Evolutionary conservation across 2,797 vertebrate species (phyloP).

Genomic region (Rousettus madagascariensis): DNA sequence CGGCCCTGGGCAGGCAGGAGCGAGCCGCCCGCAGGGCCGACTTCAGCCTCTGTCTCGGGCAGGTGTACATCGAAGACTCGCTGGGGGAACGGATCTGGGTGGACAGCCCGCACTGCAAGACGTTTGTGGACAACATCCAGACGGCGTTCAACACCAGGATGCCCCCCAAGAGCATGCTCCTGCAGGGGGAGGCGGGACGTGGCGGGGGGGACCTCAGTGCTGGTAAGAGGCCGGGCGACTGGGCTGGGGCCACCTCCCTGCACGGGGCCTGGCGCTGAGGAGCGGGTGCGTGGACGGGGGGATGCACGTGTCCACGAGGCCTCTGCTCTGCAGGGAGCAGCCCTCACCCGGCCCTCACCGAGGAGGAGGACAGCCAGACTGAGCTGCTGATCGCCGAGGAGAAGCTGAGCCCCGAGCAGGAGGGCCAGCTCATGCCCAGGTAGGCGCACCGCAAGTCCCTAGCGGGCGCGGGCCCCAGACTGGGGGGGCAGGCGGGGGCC

Average conservation of each 20-base stretch:
- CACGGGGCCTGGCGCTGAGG: not conserved
- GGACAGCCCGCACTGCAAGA: constrained; percentile 97
- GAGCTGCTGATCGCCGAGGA: constrained; percentile 98
- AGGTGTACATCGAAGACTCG: constrained; percentile 99
- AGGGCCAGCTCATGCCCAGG: constrained; percentile 97
- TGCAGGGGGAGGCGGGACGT: constrained; percentile 92
- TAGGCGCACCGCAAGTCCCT: constrained; percentile 64
- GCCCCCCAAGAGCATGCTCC: constrained; percentile 96
- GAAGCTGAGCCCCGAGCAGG: constrained; percentile 97
- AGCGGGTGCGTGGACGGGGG: not conserved
- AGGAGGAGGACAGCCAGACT: constrained; percentile 97
- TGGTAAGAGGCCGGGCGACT: constrained; percentile 81
- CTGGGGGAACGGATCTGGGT: constrained; percentile 98
- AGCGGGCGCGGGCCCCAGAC: accelerated
- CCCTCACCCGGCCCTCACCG: constrained; percentile 95
- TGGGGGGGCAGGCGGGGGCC: not conserved
- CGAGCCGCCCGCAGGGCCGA: not conserved
- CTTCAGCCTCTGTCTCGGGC: accelerated
- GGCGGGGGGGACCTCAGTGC: constrained; percentile 95
- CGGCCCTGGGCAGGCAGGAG: not conserved
- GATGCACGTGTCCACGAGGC: accelerated
- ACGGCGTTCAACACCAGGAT: constrained; percentile 97
- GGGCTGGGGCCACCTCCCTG: accelerated
- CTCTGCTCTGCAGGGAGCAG: constrained; percentile 90
- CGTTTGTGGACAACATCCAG: constrained; percentile 98